Evolutionary conservation across 2,113 vertebrate genomes (phyloP).

Genomic region (Sebastes schlegelii): DNA sequence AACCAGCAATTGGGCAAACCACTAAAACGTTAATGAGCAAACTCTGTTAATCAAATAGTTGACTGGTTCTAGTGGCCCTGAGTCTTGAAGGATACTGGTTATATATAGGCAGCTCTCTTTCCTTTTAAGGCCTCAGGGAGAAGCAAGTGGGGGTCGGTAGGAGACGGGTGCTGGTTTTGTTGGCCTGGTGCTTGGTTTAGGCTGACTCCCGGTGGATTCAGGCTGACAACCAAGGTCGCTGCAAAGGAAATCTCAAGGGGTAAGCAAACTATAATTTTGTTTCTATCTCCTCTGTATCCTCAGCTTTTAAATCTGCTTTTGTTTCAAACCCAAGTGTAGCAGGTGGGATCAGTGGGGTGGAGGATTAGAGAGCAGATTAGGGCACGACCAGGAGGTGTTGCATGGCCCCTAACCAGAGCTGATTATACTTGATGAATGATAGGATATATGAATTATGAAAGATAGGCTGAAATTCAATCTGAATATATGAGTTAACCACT

Average conservation of each 20-base stretch:
- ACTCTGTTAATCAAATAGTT: conserved; percentile 52
- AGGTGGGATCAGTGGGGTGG: conserved; percentile 31
- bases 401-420: conserved; percentile 25
- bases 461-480: conserved; percentile 7
- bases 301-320: neutral
- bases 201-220: conserved; percentile 82
- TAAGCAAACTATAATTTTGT: conserved; percentile 61
- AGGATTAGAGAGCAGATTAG: conserved; percentile 10
- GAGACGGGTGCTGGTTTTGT: conserved; percentile 74
- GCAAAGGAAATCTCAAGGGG: conserved; percentile 76
- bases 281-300: conserved; percentile 2
- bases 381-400: conserved; percentile 27
- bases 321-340: conserved; percentile 14
- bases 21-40: conserved; percentile 32
- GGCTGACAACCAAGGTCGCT: conserved; percentile 75
- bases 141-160: conserved; percentile 70
- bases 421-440: conserved; percentile 45
- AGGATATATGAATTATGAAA: neutral
- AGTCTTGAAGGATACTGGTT: conserved; percentile 78
- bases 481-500: conserved; percentile 5
- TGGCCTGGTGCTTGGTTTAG: conserved; percentile 77
- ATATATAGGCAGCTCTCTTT: conserved; percentile 81
- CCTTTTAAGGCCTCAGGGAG: conserved; percentile 78
- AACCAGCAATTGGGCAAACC: conserved; percentile 1
- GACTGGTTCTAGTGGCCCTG: conserved; percentile 42